Base-by-base conservation (phyloP, 1,140 invertebrate species). In the Drosophila cardini region DNA sequence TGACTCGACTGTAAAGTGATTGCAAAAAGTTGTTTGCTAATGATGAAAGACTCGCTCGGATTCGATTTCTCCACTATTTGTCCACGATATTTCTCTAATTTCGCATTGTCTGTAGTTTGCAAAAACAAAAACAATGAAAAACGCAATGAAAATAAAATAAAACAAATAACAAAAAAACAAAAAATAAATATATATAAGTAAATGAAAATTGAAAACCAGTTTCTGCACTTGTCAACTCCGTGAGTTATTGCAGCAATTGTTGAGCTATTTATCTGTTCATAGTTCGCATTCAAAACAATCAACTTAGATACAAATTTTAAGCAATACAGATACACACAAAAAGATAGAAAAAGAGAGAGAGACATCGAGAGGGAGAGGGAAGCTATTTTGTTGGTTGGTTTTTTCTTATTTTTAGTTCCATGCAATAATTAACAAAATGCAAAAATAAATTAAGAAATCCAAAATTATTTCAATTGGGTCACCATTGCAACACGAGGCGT, bases 401-500 rank as follows among this genome's bases (percentile, higher is more conserved):
- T 18, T 58, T 58, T 30, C 10, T 48, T 46, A 2, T 34, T 53
- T 46, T 43, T 64, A 50, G 11, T 26, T 38, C 13, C 50, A 55
- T 45, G 48, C 62, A 45, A 45, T 38, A 40, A 40, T 40, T 13
- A 40, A 40, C n/a, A 13, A 13, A n/a, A 40, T 13, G 38, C 11
- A 13, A 40, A 11, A 40, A 40, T 5, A 40, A 13, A 36, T 16
- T 36, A 55, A 36, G 32, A 15, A 42, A 42, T 40, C 26, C 58
- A 43, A 63, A 70, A 55, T 15, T 21, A 63, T 70, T 63, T 63
- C 67, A 70, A 70, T 62, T 70, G 67, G 67, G 67, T 70, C 58
- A 70, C 58, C 46, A 70, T 63, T 55, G 67, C 67, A 63, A 63
- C 63, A 70, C 67, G 58, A 55, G 67, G 67, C 67, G 58, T 70